A percentile compares a stretch with the other conserved stretches of the same genome.
Conservation (phyloP, 2,113 vertebrate species). For the Malurus elegans region DNA sequence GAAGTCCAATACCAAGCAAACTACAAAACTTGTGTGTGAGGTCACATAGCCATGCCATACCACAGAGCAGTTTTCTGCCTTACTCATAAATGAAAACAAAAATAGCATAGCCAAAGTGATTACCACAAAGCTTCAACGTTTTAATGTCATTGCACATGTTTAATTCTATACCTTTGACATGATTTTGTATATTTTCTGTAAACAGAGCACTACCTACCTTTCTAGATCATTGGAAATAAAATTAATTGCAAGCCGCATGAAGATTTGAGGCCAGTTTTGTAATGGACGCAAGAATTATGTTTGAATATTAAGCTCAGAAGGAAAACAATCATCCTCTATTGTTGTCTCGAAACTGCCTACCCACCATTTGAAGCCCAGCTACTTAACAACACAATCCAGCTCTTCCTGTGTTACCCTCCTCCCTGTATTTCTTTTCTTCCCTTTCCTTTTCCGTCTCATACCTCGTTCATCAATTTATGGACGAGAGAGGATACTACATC, state of each 20-base stretch:
- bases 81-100: background rate
- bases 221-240: background rate
- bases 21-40: background rate
- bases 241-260: background rate
- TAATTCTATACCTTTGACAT: background rate
- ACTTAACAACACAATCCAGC: background rate
- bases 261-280: background rate
- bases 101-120: background rate
- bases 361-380: background rate
- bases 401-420: background rate
- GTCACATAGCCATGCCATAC: background rate
- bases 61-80: rapidly evolving
- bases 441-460: background rate
- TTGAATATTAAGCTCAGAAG: background rate
- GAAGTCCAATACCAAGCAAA: background rate
- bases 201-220: background rate
- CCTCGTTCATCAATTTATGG: background rate
- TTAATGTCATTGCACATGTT: background rate
- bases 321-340: background rate
- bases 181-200: background rate
- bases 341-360: background rate
- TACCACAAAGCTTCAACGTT: background rate
- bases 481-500: background rate
- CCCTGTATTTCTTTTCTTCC: background rate
- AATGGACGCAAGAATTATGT: background rate